A percentile compares a stretch with the other conserved stretches of the same genome.
phyloP scores from a whole-genome alignment of 2,888 invertebrate genomes.

The Sepiola atlantica region DNA sequence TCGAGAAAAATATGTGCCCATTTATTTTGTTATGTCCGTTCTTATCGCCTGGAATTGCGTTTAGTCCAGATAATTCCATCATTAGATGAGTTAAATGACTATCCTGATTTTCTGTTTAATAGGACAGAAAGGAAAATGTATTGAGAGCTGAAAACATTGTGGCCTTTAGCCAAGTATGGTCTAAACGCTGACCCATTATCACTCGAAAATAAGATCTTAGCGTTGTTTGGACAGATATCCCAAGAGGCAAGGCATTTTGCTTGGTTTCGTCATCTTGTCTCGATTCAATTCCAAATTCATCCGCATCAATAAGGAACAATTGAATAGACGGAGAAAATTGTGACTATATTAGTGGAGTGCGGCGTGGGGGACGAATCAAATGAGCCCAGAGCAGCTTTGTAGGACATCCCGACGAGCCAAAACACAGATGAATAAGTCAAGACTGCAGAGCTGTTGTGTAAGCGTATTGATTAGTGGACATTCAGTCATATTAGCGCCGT shows the following conservation, averaged over 20 bases:
- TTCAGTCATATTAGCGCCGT: neutral
- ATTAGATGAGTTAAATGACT: neutral
- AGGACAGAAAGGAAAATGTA: neutral
- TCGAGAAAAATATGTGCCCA: too few relatives aligned
- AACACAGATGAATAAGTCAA: neutral
- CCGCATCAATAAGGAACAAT: slow-evolving; percentile 10
- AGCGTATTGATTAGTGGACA: neutral
- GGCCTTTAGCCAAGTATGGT: neutral
- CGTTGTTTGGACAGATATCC: neutral
- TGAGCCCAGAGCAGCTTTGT: slow-evolving; percentile 15
- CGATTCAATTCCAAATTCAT: neutral
- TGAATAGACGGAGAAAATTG: neutral
- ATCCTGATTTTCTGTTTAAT: neutral
- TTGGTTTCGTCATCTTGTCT: slow-evolving; percentile 1
- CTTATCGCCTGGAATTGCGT: too few relatives aligned
- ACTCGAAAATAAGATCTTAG: slow-evolving; percentile 5
- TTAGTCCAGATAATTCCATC: neutral
- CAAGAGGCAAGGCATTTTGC: neutral
- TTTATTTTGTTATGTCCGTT: too few relatives aligned
- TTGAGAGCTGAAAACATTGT: neutral
- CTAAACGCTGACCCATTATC: slow-evolving; percentile 3
- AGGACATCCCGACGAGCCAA: neutral
- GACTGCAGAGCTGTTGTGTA: neutral
- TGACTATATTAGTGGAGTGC: neutral
- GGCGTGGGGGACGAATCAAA: neutral